Evolutionary conservation across 2,113 vertebrate genomes (phyloP).

Genomic region (Shinisaurus crocodilurus): DNA sequence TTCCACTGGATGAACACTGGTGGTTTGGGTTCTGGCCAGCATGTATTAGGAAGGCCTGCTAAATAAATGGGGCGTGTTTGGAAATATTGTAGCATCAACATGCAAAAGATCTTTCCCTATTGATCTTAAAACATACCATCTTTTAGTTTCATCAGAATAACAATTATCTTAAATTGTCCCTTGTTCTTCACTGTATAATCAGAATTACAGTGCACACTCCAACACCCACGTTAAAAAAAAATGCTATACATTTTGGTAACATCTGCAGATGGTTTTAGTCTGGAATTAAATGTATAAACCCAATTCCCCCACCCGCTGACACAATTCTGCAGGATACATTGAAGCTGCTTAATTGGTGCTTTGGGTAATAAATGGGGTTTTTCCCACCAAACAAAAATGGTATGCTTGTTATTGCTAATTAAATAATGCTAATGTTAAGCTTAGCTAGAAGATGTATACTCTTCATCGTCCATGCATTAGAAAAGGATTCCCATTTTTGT

Average conservation of each 20-base stretch:
- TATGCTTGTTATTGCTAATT: slow-evolving; percentile 73
- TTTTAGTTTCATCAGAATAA: slow-evolving; percentile 22
- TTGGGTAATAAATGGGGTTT: slow-evolving; percentile 74
- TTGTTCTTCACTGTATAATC: slow-evolving; percentile 47
- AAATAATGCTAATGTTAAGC: slow-evolving; percentile 67
- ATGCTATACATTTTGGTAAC: slow-evolving; percentile 54
- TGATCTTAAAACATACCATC: neutral
- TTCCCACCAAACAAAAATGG: slow-evolving; percentile 51
- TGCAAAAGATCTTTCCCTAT: neutral
- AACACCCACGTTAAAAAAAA: slow-evolving; percentile 38
- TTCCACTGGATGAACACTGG: neutral
- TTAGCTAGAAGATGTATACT: slow-evolving; percentile 52
- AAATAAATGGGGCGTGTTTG: neutral
- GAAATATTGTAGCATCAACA: neutral
- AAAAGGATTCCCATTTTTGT: slow-evolving; percentile 51
- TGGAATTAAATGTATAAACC: slow-evolving; percentile 70
- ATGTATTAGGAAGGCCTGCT: neutral
- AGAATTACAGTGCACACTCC: slow-evolving; percentile 53
- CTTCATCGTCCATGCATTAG: slow-evolving; percentile 67
- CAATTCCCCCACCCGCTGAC: slow-evolving; percentile 35
- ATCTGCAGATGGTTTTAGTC: slow-evolving; percentile 57
- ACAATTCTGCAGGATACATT: slow-evolving; percentile 64
- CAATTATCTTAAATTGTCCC: slow-evolving; percentile 27
- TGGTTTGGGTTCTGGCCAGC: neutral
- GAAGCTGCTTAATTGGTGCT: slow-evolving; percentile 70